phyloP scores from a whole-genome alignment of 2,888 invertebrate species.

The Yponomeuta sedellus region DNA sequence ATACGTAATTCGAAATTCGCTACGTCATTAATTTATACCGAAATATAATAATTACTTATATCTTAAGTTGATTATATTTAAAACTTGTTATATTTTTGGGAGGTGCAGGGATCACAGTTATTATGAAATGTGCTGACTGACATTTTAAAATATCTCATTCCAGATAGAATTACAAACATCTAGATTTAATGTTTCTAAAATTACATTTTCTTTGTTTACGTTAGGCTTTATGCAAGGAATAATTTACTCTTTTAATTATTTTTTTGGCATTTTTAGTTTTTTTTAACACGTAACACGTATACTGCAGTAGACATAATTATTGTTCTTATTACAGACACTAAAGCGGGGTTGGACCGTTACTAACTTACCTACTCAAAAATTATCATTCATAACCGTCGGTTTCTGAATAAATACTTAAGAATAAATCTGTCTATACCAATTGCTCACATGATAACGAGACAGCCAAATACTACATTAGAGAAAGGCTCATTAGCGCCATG shows the following conservation, averaged over 20 bases:
- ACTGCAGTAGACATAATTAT: background rate
- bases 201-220: no score
- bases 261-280: background rate
- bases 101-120: background rate
- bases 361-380: background rate
- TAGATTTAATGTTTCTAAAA: no score
- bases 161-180: no score
- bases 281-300: background rate
- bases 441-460: no score
- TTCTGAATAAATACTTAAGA: no score
- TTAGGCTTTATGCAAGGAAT: background rate
- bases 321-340: background rate
- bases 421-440: no score
- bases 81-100: background rate
- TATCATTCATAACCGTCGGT: no score
- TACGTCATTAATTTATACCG: no score
- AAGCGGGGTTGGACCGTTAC: background rate
- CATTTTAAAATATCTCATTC: background rate
- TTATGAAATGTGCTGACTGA: background rate
- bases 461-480: no score
- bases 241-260: background rate
- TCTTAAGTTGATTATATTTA: background rate
- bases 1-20: no score
- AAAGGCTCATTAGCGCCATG: no score
- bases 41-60: no score